Evolutionary conservation across 2,113 vertebrate genomes (phyloP).

Genomic region (Xyliphius kryptos): DNA sequence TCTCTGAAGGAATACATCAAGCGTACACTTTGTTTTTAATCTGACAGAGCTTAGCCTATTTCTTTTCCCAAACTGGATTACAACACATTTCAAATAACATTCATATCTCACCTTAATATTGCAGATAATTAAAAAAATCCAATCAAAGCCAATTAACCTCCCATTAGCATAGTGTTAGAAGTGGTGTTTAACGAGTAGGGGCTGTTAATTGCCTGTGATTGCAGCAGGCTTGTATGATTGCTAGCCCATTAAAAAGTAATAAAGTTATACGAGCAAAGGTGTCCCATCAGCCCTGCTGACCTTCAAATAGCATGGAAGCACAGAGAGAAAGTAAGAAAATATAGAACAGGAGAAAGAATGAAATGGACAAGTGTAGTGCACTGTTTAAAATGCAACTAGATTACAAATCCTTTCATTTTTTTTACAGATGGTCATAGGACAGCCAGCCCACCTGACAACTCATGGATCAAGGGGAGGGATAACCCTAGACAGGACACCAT

Average conservation of each 20-base stretch:
- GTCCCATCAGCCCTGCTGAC: slow-evolving; percentile 53
- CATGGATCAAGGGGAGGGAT: too few species aligned
- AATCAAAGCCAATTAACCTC: slow-evolving; percentile 72
- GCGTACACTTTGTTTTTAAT: slow-evolving; percentile 4
- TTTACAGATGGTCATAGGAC: too few species aligned
- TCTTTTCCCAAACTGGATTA: slow-evolving; percentile 36
- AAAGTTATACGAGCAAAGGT: slow-evolving; percentile 62
- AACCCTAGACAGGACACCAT: too few species aligned
- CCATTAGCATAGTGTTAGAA: slow-evolving; percentile 63
- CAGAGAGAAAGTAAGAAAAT: too few species aligned
- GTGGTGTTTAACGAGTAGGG: slow-evolving; percentile 39
- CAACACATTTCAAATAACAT: slow-evolving; percentile 33
- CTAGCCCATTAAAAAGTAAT: slow-evolving; percentile 71
- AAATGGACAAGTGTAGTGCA: too few species aligned
- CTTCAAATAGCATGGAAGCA: slow-evolving; percentile 30
- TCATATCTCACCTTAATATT: slow-evolving; percentile 36
- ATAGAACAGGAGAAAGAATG: too few species aligned
- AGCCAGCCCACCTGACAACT: too few species aligned
- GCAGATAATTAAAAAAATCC: slow-evolving; percentile 52
- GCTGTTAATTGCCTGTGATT: slow-evolving; percentile 47
- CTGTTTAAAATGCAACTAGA: too few species aligned
- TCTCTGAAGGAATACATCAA: slow-evolving; percentile 2
- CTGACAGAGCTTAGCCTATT: slow-evolving; percentile 18
- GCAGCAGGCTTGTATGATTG: slow-evolving; percentile 63
- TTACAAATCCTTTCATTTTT: too few species aligned